These are phyloP conservation scores for Agapostemon virescens DNA, from an alignment of 2,888 invertebrate species.

Conservation along the genomic window DNA sequence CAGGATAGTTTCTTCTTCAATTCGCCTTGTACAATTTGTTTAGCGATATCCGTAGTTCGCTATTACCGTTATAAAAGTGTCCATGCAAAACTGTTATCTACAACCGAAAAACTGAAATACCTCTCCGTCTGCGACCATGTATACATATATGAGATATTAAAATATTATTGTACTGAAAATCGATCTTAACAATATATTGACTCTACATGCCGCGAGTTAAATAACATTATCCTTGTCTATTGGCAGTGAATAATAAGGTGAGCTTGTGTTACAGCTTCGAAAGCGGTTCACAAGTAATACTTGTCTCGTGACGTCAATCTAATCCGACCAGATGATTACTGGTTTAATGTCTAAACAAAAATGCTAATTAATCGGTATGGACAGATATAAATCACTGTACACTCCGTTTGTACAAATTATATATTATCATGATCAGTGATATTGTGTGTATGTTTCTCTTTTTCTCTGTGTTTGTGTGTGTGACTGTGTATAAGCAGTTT, in stretches of 20 bases:
- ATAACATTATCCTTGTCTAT: slow-evolving; percentile 43
- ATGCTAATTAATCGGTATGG: slow-evolving; percentile 29
- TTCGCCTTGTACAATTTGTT: slow-evolving; percentile 28
- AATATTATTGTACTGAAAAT: slow-evolving; percentile 61
- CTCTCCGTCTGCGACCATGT: slow-evolving; percentile 39
- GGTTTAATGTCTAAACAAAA: slow-evolving; percentile 16
- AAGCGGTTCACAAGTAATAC: slow-evolving; percentile 18
- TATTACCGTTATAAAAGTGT: slow-evolving; percentile 40
- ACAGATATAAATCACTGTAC: slow-evolving; percentile 38
- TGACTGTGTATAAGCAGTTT: slow-evolving; percentile 40
- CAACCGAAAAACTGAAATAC: slow-evolving; percentile 44
- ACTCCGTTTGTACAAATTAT: slow-evolving; percentile 2
- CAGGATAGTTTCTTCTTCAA: slow-evolving; percentile 32
- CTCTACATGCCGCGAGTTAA: slow-evolving; percentile 42
- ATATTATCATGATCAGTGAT: slow-evolving; percentile 25
- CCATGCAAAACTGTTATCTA: slow-evolving; percentile 16
- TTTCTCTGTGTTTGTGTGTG: slow-evolving; percentile 10
- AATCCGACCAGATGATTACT: slow-evolving; percentile 20
- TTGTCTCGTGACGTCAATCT: slow-evolving; percentile 15
- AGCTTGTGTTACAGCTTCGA: slow-evolving; percentile 14
- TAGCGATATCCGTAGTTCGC: slow-evolving; percentile 13
- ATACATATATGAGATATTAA: slow-evolving; percentile 61
- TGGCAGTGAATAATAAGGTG: slow-evolving; percentile 45
- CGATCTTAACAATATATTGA: slow-evolving; percentile 44
- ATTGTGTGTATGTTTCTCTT: slow-evolving; percentile 19